These are phyloP conservation scores for Varroa destructor DNA, from an alignment of 1,140 invertebrate genomes.

Conservation along the genomic window DNA sequence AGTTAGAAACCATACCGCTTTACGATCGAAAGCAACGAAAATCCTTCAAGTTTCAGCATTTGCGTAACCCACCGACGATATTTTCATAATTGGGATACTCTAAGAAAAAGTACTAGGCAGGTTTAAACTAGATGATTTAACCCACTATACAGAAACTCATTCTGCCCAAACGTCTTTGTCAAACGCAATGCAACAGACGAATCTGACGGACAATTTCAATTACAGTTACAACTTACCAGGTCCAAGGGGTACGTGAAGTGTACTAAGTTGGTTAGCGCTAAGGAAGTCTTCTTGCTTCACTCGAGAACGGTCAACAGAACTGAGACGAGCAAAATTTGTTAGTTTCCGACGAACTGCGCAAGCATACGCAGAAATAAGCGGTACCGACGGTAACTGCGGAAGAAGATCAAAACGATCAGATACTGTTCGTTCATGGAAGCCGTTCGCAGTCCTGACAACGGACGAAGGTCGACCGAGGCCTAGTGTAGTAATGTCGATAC, in stretches of 20 bases:
- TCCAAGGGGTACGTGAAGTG: conserved; percentile 35
- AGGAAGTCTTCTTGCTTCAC: conserved; percentile 35
- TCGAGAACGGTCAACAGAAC: conserved; percentile 33
- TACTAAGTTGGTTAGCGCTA: conserved; percentile 34
- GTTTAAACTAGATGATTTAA: too few relatives aligned
- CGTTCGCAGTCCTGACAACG: conserved; percentile 8
- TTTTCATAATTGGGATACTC: too few relatives aligned
- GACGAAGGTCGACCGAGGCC: conserved; percentile 31
- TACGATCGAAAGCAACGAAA: too few relatives aligned
- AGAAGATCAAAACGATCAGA: conserved; percentile 28
- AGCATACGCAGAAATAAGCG: conserved; percentile 33
- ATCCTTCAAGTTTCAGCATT: too few relatives aligned
- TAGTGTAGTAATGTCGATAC: conserved; percentile 34
- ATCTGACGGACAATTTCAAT: too few relatives aligned
- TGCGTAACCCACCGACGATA: too few relatives aligned
- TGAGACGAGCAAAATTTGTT: conserved; percentile 33
- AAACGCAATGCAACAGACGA: too few relatives aligned
- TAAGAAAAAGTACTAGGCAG: too few relatives aligned
- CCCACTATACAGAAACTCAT: too few relatives aligned
- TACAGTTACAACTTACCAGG: neutral
- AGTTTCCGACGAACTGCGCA: conserved; percentile 34
- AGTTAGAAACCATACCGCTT: too few relatives aligned
- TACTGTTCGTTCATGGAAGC: conserved; percentile 9
- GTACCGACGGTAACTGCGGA: conserved; percentile 34
- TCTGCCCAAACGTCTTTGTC: too few relatives aligned